A percentile compares a stretch with the other conserved stretches of the same genome.
These are phyloP conservation scores for Tillus elongatus DNA, from an alignment of 2,888 invertebrate species.

Conservation along the genomic window DNA sequence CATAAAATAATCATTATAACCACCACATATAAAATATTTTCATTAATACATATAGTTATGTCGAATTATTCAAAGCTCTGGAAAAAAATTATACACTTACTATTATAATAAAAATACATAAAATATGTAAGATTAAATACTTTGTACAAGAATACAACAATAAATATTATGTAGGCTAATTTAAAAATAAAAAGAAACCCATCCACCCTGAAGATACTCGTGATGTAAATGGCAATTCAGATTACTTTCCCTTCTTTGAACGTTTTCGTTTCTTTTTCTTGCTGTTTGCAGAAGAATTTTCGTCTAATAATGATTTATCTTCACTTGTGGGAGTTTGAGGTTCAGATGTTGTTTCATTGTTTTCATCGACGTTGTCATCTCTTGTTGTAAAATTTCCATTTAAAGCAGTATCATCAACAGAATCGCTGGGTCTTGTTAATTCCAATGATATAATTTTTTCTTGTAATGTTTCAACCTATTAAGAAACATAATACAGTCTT, in stretches of 20 bases:
- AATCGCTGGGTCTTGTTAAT: constrained; percentile 49
- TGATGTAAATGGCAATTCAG: constrained; percentile 23
- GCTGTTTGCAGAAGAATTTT: constrained; percentile 38
- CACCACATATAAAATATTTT: constrained; percentile 21
- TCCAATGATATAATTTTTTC: constrained; percentile 87
- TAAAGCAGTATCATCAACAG: constrained; percentile 25
- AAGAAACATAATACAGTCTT: constrained; percentile 12
- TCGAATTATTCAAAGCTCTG: constrained; percentile 21
- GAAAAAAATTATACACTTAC: constrained; percentile 23
- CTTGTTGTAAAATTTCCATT: constrained; percentile 22
- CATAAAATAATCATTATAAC: constrained; percentile 22
- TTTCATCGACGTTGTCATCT: constrained; percentile 11
- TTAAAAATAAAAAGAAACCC: constrained; percentile 31
- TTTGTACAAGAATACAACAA: constrained; percentile 37
- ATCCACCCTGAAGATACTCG: constrained; percentile 31
- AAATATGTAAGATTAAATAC: constrained; percentile 35
- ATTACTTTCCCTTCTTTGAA: constrained; percentile 47
- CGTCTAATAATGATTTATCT: constrained; percentile 44
- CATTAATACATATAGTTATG: constrained; percentile 15
- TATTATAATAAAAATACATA: constrained; percentile 29
- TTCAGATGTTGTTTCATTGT: constrained; percentile 34
- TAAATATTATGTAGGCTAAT: too few relatives aligned
- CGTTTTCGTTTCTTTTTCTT: constrained; percentile 47
- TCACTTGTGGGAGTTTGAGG: constrained; percentile 48
- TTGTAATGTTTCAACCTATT: constrained; percentile 79